phyloP scores from a whole-genome alignment of 2,113 vertebrate species.

The Uria lomvia region DNA sequence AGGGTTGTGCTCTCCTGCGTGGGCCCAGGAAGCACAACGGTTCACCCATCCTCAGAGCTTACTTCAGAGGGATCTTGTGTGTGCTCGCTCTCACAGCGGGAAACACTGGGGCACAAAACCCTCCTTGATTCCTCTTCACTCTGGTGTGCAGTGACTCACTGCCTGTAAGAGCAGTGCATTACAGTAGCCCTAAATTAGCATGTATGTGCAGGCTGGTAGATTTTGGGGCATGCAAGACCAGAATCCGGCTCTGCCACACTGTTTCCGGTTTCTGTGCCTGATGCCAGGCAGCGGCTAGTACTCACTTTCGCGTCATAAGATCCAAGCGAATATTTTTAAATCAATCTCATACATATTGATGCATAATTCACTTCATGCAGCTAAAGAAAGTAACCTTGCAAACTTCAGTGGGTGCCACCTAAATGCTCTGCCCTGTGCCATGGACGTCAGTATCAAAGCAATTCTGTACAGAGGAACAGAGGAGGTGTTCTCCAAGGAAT shows the following conservation, averaged over 20 bases:
- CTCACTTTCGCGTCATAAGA: not conserved
- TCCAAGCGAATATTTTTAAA: not conserved
- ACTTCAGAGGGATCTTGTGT: not conserved
- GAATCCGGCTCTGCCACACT: not conserved
- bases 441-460: not conserved
- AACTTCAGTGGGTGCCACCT: not conserved
- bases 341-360: not conserved
- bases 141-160: not conserved
- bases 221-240: not conserved
- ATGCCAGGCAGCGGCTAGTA: not conserved
- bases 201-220: not conserved
- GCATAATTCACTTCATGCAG: not conserved
- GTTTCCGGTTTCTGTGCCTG: not conserved
- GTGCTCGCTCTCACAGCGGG: fast-evolving
- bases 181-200: not conserved
- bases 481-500: not conserved
- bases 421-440: not conserved
- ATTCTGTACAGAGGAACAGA: not conserved
- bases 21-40: not conserved
- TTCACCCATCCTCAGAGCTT: not conserved
- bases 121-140: not conserved
- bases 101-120: not conserved
- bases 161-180: not conserved
- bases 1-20: not conserved
- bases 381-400: not conserved